Conservation (phyloP, 2,797 vertebrate species). For the Danio albolineatus region DNA sequence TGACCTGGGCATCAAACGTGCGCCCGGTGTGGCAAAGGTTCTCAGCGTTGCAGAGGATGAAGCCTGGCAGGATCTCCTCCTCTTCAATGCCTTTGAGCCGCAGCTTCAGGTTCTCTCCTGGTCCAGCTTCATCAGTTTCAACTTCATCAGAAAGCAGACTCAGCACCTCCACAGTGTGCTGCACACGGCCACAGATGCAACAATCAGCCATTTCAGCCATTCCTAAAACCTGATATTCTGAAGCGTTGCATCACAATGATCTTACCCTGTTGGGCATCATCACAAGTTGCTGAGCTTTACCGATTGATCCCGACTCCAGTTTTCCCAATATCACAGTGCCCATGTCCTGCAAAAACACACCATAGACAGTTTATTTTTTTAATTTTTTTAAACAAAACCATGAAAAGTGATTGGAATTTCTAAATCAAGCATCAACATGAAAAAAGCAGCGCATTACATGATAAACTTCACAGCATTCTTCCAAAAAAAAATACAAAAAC, state of each 20-base stretch:
- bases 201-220: not conserved
- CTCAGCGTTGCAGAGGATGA: conserved; percentile 94
- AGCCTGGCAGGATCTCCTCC: conserved; percentile 96
- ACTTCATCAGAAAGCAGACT: conserved; percentile 95
- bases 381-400: not conserved
- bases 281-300: conserved; percentile 96
- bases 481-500: not conserved
- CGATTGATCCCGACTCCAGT: conserved; percentile 94
- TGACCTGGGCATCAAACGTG: conserved; percentile 96
- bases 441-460: not conserved
- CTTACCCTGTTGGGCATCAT: conserved; percentile 99
- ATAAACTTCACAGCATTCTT: not conserved
- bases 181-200: conserved; percentile 23
- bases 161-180: conserved; percentile 96
- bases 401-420: not conserved
- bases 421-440: not conserved
- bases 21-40: conserved; percentile 97
- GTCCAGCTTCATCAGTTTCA: conserved; percentile 91
- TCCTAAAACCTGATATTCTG: not conserved
- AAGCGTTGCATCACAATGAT: not conserved
- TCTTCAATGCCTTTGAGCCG: conserved; percentile 98
- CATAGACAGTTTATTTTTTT: not conserved
- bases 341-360: conserved; percentile 87
- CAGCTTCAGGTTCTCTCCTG: conserved; percentile 96
- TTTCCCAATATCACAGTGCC: conserved; percentile 96